A percentile compares a stretch with the other conserved stretches of the same genome.
Evolutionary conservation across 2,797 vertebrate genomes (phyloP).

Genomic region (Sebastes steindachneri): DNA sequence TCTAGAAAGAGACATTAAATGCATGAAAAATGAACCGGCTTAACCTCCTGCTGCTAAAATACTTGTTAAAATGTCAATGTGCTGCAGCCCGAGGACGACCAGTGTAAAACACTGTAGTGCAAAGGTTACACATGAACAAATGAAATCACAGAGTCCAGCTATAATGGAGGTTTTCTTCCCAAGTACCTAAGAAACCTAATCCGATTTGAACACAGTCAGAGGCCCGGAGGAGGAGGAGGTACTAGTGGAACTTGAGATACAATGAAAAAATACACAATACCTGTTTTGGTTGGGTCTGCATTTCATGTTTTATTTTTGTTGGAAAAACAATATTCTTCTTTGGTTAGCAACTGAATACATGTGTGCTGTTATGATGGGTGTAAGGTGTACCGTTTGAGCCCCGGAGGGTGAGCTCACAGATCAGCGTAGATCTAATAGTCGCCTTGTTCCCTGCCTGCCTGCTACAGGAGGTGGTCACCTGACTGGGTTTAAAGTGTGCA

Average conservation of each 20-base stretch:
- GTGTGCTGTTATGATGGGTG: neutral
- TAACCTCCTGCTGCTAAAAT: neutral
- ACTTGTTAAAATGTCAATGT: neutral
- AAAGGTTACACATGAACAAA: neutral
- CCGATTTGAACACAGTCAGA: constrained; percentile 25
- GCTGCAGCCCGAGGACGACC: neutral
- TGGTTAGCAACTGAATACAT: neutral
- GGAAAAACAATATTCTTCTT: constrained; percentile 17
- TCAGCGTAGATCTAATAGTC: neutral
- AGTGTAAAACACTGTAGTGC: neutral
- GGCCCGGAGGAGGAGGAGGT: constrained; percentile 26
- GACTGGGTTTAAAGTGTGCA: constrained; percentile 7
- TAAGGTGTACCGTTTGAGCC: constrained; percentile 5
- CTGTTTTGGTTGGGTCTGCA: neutral
- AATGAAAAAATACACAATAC: constrained; percentile 55
- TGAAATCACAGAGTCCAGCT: neutral
- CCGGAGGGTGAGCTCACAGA: neutral
- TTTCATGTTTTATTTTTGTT: constrained; percentile 26
- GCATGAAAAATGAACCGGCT: neutral
- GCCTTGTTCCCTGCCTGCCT: neutral
- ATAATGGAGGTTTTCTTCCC: constrained; percentile 16
- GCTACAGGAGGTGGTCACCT: constrained; percentile 12
- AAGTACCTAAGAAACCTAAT: constrained; percentile 34
- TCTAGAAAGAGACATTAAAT: neutral
- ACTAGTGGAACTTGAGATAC: constrained; percentile 45